Evolutionary conservation across 2,888 invertebrate genomes (phyloP), one percentile per base, ranked within the genome.

Genomic region (Furcula furcula): DNA sequence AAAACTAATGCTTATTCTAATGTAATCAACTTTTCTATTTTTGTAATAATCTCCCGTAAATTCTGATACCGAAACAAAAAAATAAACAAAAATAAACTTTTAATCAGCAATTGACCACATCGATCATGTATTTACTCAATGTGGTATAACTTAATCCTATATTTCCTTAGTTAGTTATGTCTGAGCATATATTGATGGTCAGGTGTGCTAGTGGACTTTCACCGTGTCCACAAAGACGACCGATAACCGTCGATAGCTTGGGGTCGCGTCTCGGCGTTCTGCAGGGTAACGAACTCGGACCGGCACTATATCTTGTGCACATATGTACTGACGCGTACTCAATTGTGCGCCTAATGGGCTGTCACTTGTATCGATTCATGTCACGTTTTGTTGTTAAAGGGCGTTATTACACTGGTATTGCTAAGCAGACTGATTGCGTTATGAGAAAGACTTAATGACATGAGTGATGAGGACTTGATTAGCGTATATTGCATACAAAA

Each of bases 201-300:
- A 69, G 63, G 62, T 69, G 58, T 52, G 41, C 46, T 34, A 47
- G 43, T 51, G 66, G 62, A 72, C 72, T 75, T 71, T 72, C 68
- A 55, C 62, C 59, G 53, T 30, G 27, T 41, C 18, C 30, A 40
- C 58, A 66, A 65, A 65, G 59, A 56, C 64, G 67, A 65, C 67
- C 66, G 78, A 78, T 80, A 77, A 72, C 71, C 65, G 68, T 36
- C 50, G 73, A 68, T 71, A 70, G 56, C 42, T 28, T 44, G 47
- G 52, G 65, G 69, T 71, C 69, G 66, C 40, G 56, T 55, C 61
- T 57, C 58, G 56, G 61, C 52, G 55, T 65, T 36, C 60, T 65
- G 35, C 70, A 69, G 78, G 73, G 72, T 72, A 76, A 69, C 72
- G 79, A 78, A 69, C 79, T 72, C 65, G 60, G 49, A 36, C 66